Evolutionary conservation across 2,888 invertebrate species (phyloP), one percentile per base, ranked within the genome.

Genomic region (Biston betularia): DNA sequence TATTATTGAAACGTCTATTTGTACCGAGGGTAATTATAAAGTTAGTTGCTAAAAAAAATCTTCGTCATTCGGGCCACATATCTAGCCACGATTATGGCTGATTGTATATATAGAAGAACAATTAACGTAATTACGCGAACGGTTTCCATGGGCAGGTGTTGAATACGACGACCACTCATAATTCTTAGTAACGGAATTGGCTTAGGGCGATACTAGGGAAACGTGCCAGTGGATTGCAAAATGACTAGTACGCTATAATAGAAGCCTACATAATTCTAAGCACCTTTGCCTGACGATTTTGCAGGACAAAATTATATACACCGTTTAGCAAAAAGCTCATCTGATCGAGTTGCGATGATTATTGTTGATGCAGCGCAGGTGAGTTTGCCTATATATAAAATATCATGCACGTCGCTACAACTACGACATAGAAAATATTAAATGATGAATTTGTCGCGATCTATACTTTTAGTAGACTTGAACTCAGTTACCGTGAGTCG

Each of bases 61-160:
- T 69, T 73, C 66, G 66, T 69, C 64, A 68, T 70, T 63, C 68
- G 65, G 65, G 74, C 54, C 42, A 49, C 45, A 70, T 72, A 69
- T 67, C 74, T 75, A 65, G 69, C 68, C 57, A 38, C 69, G 75
- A 76, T 76, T 77, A 79, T 78, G 63, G 44, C 45, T 63, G 75
- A 74, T 76, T 72, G 77, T 76, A 79, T 79, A 73, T 79, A 80
- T 80, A 79, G 79, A 78, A 76, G 82, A 83, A 89, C 88, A 91
- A 92, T 92, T 92, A 91, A 82, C 74, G 87, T 87, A 90, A 90
- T 90, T 90, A 89, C 82, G 73, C 81, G 83, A 89, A 91, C 90
- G 86, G 90, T 90, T 90, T 84, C 86, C 79, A 84, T 80, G 78
- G 83, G 92, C 93, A 93, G 93, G 93, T 93, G 93, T 85, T 88